These are phyloP conservation scores for Apostichopus parvimensis DNA, from an alignment of 35 echinoderm and acorn worm species.

Conservation along the genomic window DNA sequence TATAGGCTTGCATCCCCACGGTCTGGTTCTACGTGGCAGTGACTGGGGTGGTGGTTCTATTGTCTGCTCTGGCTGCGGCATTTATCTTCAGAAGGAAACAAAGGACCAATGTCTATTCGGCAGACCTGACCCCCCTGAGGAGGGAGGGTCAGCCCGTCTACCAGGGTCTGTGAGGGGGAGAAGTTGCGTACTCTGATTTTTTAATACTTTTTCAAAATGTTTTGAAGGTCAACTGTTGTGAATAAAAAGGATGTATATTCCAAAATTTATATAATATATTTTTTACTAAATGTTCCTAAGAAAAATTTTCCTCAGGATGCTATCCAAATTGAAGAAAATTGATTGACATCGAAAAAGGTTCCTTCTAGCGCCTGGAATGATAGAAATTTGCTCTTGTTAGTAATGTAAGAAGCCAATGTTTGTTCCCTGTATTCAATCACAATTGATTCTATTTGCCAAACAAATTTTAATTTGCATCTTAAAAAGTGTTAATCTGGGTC, in stretches of 20 bases:
- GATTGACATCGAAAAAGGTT: too few relatives aligned
- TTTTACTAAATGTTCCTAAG: background rate
- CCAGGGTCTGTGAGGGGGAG: conserved; percentile 20
- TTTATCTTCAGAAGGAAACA: background rate
- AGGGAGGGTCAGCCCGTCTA: conserved; percentile 18
- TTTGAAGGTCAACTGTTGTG: background rate
- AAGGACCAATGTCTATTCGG: conserved; percentile 6
- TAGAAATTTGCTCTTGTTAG: too few relatives aligned
- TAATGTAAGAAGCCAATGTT: too few relatives aligned
- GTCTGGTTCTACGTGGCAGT: background rate
- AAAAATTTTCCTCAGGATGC: background rate
- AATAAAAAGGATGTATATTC: background rate
- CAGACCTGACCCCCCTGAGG: conserved; percentile 26
- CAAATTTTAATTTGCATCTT: too few relatives aligned
- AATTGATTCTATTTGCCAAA: too few relatives aligned
- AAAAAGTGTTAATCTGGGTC: too few relatives aligned
- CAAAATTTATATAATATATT: background rate
- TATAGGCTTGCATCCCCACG: conserved; percentile 22
- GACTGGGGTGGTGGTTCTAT: background rate
- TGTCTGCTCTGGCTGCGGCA: background rate
- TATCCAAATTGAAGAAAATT: background rate
- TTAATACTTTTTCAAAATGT: background rate
- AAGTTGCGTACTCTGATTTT: background rate
- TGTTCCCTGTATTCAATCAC: too few relatives aligned
- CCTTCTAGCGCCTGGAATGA: too few relatives aligned